Base-by-base conservation (phyloP, 2,797 vertebrate genomes). In the Pristis pectinata region DNA sequence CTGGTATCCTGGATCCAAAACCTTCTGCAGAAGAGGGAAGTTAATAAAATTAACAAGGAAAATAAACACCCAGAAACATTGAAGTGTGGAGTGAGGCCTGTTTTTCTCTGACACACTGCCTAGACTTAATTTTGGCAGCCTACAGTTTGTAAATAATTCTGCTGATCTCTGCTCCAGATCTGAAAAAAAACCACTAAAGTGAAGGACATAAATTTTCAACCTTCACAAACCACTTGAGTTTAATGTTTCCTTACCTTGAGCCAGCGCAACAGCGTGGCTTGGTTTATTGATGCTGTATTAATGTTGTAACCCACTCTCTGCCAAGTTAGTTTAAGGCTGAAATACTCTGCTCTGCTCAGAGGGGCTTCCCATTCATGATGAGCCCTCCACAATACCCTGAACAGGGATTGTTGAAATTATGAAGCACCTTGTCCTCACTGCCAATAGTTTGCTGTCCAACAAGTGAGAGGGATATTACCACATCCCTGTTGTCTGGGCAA, bases 1-100 rank as follows among this genome's bases (percentile, higher is more conserved):
- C 34, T 37, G 1, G 19, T 64, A n/a, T 37, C 17, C 59, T 64
- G 87, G 59, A 91, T 22, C 87, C 59, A 91, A 85, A 89, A 17
- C 56, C 8, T 87, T 24, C 70, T 22, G 0, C 22, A 72, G 19
- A 72, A 11, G n/a, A 59, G 34, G 24, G 59, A 64, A 64, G 56
- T 64, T 64, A 91, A 64, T 91, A 91, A 64, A 91, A 91, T 91
- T 91, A 64, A 64, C 87, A 22, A n/a, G 19, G 64, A 10, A 91
- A 64, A 37, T 89, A 37, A 61, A 89, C 56, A 64, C 64, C 59
- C 59, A 91, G 59, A 91, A 91, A 89, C 56, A 10, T 22, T 61
- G 85, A 61, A 15, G 56, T n/a, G 59, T 89, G 56, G 56, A 89
- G 34, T 61, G 85, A 17, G 85, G 37, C 85, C 85, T 61, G 37